Evolutionary conservation across 2,888 invertebrate species (phyloP).

Genomic region (Mayetiola destructor): DNA sequence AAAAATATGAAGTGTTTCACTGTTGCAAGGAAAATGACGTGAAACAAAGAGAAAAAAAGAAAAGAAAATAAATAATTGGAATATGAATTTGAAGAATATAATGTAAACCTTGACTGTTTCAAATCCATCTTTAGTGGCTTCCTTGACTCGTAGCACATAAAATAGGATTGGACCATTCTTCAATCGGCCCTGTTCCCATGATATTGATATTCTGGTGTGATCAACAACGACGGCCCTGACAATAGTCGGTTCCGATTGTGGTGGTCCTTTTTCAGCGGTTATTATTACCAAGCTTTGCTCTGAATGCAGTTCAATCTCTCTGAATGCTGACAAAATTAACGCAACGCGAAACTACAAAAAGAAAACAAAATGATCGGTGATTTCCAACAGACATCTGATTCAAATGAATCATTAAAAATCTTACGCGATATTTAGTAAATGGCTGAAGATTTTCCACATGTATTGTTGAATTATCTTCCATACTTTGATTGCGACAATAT

Average conservation of each 20-base stretch:
- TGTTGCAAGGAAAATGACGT: no score
- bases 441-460: constrained; percentile 67
- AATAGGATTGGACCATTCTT: constrained; percentile 79
- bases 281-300: constrained; percentile 62
- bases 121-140: constrained; percentile 41
- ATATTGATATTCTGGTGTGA: constrained; percentile 66
- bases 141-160: constrained; percentile 60
- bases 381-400: not conserved
- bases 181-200: constrained; percentile 77
- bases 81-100: constrained; percentile 8
- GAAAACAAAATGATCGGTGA: constrained; percentile 23
- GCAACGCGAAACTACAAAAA: constrained; percentile 70
- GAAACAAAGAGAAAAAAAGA: not conserved
- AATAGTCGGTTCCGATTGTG: constrained; percentile 60
- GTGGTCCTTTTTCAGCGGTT: constrained; percentile 56
- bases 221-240: constrained; percentile 66
- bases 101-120: constrained; percentile 47
- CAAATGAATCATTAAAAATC: constrained; percentile 21
- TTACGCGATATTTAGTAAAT: constrained; percentile 78
- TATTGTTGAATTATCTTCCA: constrained; percentile 49
- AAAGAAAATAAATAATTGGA: constrained; percentile 10
- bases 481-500: constrained; percentile 60
- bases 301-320: constrained; percentile 54
- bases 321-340: constrained; percentile 54
- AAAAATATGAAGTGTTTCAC: no score